Conservation (phyloP, 1,140 invertebrate species). For the Neodiprion fabricii region DNA sequence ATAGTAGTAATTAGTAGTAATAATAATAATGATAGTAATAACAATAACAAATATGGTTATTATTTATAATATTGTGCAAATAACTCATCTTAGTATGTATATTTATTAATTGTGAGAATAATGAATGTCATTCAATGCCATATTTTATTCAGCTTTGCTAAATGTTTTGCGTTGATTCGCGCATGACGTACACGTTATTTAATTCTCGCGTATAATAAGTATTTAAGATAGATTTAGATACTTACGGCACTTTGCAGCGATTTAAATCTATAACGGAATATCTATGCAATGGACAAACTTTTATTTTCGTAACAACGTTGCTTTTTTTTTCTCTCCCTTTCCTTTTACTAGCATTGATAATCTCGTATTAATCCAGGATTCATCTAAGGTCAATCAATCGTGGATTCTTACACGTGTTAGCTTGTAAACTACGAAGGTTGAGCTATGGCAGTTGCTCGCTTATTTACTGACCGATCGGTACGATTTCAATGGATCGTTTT, state of each 20-base stretch:
- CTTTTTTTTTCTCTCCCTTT: conserved; percentile 14
- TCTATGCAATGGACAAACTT: conserved; percentile 40
- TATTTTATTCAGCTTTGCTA: conserved; percentile 20
- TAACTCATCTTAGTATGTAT: conserved; percentile 41
- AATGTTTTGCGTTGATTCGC: conserved; percentile 16
- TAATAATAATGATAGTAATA: too few relatives aligned
- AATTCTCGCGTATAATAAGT: conserved; percentile 18
- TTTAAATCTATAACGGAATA: conserved; percentile 10
- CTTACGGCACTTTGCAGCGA: conserved; percentile 10
- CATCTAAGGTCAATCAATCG: not conserved
- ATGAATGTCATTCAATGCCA: conserved; percentile 43
- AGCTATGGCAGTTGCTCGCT: conserved; percentile 57
- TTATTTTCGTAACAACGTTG: conserved; percentile 22
- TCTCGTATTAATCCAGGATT: not conserved
- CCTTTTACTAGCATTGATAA: not conserved
- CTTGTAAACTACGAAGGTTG: conserved; percentile 46
- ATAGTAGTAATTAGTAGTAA: too few relatives aligned
- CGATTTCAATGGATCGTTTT: conserved; percentile 19
- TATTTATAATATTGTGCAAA: conserved; percentile 57
- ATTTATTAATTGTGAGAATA: conserved; percentile 30
- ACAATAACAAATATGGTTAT: conserved; percentile 44
- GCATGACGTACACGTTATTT: conserved; percentile 6
- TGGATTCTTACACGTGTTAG: conserved; percentile 27
- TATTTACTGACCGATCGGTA: conserved; percentile 51
- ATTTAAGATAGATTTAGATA: not conserved